Evolutionary conservation across 2,888 invertebrate species (phyloP).

Genomic region (Eupithecia subfuscata): DNA sequence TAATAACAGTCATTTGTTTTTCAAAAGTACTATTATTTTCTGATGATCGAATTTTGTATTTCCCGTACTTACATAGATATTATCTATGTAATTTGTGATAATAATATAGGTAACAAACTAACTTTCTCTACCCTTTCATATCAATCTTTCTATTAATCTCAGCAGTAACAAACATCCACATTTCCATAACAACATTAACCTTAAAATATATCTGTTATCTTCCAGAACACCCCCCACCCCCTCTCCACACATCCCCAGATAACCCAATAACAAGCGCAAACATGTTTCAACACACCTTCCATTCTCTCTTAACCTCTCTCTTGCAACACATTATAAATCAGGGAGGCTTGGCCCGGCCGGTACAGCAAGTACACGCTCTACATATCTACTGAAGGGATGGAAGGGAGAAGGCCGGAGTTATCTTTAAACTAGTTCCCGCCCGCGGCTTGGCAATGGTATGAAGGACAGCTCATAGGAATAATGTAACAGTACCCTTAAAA

Average conservation of each 20-base stretch:
- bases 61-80: no score
- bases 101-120: not conserved
- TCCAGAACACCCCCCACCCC: slow-evolving; percentile 11
- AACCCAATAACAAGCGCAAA: slow-evolving; percentile 25
- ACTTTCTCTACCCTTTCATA: not conserved
- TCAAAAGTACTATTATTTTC: no score
- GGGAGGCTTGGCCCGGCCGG: slow-evolving; percentile 28
- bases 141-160: not conserved
- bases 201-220: slow-evolving; percentile 5
- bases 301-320: slow-evolving; percentile 22
- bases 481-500: not conserved
- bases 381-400: not conserved
- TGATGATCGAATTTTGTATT: no score
- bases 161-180: not conserved
- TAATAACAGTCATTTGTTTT: no score
- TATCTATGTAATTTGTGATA: no score
- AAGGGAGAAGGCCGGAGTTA: not conserved
- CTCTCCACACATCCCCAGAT: slow-evolving; percentile 1
- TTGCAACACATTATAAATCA: slow-evolving; percentile 46
- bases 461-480: not conserved
- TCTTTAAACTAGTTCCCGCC: not conserved
- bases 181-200: not conserved
- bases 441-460: not conserved
- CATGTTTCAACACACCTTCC: slow-evolving; percentile 18
- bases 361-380: slow-evolving; percentile 14